Evolutionary conservation across 2,888 invertebrate genomes (phyloP), one percentile per base, ranked within the genome.

Genomic region (Onchidella celtica): DNA sequence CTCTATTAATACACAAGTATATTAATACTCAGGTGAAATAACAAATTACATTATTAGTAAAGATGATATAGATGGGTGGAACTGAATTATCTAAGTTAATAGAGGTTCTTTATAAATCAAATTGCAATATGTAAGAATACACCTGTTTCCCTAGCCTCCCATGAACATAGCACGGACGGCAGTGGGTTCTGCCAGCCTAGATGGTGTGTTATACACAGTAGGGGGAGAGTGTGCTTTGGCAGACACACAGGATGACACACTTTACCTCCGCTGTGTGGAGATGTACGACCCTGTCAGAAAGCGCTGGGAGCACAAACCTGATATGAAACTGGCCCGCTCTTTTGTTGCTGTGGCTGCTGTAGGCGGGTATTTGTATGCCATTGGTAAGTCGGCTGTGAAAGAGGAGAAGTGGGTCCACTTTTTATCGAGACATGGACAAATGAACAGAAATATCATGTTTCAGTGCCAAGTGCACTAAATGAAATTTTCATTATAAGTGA

Each of bases 321-420:
- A 89, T 81, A 91, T 91, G 90, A 90, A 90, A 78, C 88, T 90
- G 38, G 90, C 91, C 0, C 82, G 92, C 38, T 92, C 92, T 14
- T 92, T 92, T 85, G 98, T 98, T 77, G 98, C 98, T 83, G 98
- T 97, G 87, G 97, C 95, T 72, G 97, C 96, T 87, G 95, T 97
- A 47, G 95, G 95, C 91, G 96, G 96, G 75, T 88, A 85, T 84
- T 82, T 92, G 29, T 92, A 92, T 89, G 92, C 92, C 65, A 90
- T 92, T 81, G 92, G 92, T 92, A 82, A 40, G 82, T 80, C 0
- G n/a, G 3, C 66, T 47, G 6, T n/a, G n/a, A n/a, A n/a, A n/a
- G n/a, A n/a, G n/a, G n/a, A n/a, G n/a, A n/a, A n/a, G n/a, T n/a
- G n/a, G n/a, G n/a, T n/a, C n/a, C n/a, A n/a, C n/a, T n/a, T n/a